phyloP scores from a whole-genome alignment of 2,797 vertebrate genomes.

The Leptodactylus fallax region DNA sequence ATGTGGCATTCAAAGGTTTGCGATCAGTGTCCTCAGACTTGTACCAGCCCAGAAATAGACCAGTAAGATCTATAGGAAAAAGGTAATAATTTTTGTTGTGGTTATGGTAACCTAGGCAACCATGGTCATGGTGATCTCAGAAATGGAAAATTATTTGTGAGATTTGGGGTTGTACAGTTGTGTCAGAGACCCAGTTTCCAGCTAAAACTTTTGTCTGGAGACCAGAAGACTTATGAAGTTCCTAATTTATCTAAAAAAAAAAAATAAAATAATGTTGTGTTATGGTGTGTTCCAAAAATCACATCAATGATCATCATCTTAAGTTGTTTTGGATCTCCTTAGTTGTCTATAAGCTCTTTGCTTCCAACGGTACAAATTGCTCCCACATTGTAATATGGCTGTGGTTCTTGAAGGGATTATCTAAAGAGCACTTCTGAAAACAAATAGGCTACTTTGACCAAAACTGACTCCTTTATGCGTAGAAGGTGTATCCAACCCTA shows the following conservation, averaged over 20 bases:
- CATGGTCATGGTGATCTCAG: no score
- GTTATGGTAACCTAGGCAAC: no score
- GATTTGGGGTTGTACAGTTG: no score
- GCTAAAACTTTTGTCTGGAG: neutral
- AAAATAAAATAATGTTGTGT: neutral
- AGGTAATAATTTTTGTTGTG: no score
- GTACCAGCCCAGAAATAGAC: no score
- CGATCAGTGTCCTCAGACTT: no score
- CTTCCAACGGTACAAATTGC: constrained; percentile 61
- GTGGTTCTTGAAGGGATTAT: constrained; percentile 60
- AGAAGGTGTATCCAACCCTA: constrained; percentile 62
- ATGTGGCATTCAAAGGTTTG: no score
- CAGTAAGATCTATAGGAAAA: no score
- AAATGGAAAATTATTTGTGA: no score
- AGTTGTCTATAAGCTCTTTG: constrained; percentile 74
- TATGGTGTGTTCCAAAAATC: constrained; percentile 14
- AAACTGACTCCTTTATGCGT: constrained; percentile 67
- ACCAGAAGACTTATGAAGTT: neutral
- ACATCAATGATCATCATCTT: constrained; percentile 65
- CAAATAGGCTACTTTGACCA: constrained; percentile 52
- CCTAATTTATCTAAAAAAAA: neutral
- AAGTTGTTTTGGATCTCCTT: constrained; percentile 74
- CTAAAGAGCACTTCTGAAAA: neutral
- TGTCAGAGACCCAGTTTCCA: no score
- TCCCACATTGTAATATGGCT: constrained; percentile 69